Evolutionary conservation across 2,888 invertebrate genomes (phyloP).

Genomic region (Caenorhabditis becei): DNA sequence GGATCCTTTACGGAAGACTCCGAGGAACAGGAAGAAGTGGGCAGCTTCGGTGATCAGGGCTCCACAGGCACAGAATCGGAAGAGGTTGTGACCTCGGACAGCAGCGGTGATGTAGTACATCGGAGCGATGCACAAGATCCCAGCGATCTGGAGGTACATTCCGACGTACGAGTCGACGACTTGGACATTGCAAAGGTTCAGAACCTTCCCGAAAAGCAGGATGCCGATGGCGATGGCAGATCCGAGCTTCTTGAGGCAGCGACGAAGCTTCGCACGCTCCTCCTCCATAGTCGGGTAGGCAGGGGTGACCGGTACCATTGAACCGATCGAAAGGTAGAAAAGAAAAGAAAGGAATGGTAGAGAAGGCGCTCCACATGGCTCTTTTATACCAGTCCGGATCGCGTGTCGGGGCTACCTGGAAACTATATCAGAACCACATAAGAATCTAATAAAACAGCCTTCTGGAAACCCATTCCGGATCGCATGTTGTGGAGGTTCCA

Average conservation of each 20-base stretch:
- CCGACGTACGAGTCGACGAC: neutral
- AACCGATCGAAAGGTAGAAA: too few species aligned
- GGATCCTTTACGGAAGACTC: neutral
- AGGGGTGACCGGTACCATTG: neutral
- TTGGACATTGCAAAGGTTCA: neutral
- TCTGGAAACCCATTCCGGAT: too few species aligned
- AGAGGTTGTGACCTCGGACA: slow-evolving; percentile 12
- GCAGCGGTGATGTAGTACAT: slow-evolving; percentile 6
- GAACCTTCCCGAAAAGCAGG: neutral
- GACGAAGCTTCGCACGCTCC: neutral
- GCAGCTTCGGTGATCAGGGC: slow-evolving; percentile 20
- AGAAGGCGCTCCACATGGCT: too few species aligned
- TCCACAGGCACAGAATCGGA: slow-evolving; percentile 20
- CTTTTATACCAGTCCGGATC: too few species aligned
- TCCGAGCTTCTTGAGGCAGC: neutral
- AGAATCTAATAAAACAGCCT: too few species aligned
- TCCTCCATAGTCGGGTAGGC: neutral
- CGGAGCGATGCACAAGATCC: slow-evolving; percentile 7
- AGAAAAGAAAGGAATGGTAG: too few species aligned
- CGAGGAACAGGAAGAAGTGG: slow-evolving; percentile 24
- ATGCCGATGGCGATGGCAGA: neutral
- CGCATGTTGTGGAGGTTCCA: too few species aligned
- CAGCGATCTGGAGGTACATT: slow-evolving; percentile 2
- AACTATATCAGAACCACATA: too few species aligned
- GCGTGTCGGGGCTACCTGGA: too few species aligned